Conservation (phyloP, 1,140 invertebrate genomes). For the Danaus plexippus region DNA sequence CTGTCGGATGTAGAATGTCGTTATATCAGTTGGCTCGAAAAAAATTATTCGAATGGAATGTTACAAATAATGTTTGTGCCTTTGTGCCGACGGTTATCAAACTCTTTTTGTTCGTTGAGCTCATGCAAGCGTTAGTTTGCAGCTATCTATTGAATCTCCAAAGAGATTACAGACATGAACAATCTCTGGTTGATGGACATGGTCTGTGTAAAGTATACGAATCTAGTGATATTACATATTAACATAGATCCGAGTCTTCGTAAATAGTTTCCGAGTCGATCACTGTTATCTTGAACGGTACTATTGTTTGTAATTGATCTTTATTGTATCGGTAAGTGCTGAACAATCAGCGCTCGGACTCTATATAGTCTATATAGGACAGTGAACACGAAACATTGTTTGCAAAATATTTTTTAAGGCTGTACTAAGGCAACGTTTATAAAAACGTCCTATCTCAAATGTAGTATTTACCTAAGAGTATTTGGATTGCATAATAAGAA, state of each 20-base stretch:
- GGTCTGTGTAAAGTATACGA: constrained; percentile 64
- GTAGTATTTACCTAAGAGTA: constrained; percentile 3
- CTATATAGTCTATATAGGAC: no score
- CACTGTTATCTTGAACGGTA: no score
- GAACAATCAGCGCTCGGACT: no score
- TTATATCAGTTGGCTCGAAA: constrained; percentile 24
- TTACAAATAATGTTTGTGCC: constrained; percentile 59
- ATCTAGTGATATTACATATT: constrained; percentile 24
- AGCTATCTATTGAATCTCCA: constrained; percentile 44
- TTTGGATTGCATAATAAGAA: constrained; percentile 20
- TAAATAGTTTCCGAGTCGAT: no score
- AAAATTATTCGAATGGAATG: constrained; percentile 37
- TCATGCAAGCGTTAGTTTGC: constrained; percentile 40
- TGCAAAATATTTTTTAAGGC: constrained; percentile 17
- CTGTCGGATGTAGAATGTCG: constrained; percentile 17
- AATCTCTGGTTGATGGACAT: constrained; percentile 17
- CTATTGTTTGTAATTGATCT: no score
- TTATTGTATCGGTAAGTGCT: no score
- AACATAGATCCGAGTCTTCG: constrained; percentile 1
- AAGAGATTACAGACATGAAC: constrained; percentile 37
- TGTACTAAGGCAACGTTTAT: constrained; percentile 13
- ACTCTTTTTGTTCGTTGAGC: constrained; percentile 33
- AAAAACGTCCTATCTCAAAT: background rate
- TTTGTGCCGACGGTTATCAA: constrained; percentile 49
- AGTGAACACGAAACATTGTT: constrained; percentile 11